These are phyloP conservation scores for Euura saliciscinereae DNA, from an alignment of 1,140 invertebrate genomes.

Conservation along the genomic window DNA sequence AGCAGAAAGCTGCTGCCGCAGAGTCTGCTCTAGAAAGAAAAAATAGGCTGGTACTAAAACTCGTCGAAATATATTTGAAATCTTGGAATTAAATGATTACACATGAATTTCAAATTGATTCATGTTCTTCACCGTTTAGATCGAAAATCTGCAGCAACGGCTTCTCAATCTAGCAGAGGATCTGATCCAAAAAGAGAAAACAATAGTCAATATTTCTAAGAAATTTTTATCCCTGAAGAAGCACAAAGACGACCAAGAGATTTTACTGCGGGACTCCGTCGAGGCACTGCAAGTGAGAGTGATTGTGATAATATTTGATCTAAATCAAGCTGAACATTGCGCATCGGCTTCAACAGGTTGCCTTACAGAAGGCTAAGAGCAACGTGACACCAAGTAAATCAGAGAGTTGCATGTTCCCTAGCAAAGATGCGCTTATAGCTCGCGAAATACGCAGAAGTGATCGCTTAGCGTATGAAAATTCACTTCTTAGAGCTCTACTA, in stretches of 20 bases:
- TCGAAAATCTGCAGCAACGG: conserved; percentile 28
- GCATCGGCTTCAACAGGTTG: neutral
- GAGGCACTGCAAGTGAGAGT: conserved; percentile 27
- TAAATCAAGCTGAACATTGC: too few relatives aligned
- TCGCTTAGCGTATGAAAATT: conserved; percentile 29
- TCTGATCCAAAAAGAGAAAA: conserved; percentile 25
- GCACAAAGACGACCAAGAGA: conserved; percentile 30
- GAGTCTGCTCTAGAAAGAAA: conserved; percentile 28
- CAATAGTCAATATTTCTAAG: conserved; percentile 27
- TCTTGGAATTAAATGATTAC: neutral
- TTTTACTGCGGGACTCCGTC: conserved; percentile 23
- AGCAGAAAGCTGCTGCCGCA: conserved; percentile 20
- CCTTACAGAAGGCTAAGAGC: conserved; percentile 14
- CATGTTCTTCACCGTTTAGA: conserved; percentile 21
- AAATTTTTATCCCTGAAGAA: conserved; percentile 33
- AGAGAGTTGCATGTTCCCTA: conserved; percentile 16
- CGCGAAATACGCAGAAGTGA: conserved; percentile 25
- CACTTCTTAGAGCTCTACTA: conserved; percentile 22
- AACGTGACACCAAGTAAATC: conserved; percentile 20
- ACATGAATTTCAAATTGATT: neutral
- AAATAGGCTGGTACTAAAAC: conserved; percentile 26
- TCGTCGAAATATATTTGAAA: neutral
- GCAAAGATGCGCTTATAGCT: conserved; percentile 26
- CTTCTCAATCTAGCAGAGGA: conserved; percentile 28
- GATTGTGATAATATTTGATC: too few relatives aligned